A percentile compares a stretch with the other conserved stretches of the same genome.
Conservation (phyloP, 2,113 vertebrate species). For the Antechinus stuartii region DNA sequence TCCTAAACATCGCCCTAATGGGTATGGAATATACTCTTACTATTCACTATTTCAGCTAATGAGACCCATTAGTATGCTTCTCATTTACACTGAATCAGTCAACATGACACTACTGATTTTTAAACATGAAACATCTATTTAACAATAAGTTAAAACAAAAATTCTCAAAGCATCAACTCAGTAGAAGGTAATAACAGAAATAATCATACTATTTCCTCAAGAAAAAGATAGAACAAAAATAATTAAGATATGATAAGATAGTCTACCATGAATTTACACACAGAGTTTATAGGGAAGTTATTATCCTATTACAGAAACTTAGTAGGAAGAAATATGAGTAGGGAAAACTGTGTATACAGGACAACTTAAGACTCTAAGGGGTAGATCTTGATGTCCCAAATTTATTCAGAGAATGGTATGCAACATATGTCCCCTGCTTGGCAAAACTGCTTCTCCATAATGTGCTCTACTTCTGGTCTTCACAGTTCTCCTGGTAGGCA, state of each 20-base stretch:
- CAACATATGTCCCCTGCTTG: neutral
- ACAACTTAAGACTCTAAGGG: neutral
- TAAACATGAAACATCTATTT: neutral
- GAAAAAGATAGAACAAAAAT: neutral
- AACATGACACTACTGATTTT: neutral
- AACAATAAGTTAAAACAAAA: neutral
- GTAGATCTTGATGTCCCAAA: neutral
- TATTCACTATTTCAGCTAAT: neutral
- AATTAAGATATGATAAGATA: neutral
- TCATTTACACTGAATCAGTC: neutral
- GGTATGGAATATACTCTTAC: neutral
- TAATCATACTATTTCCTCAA: neutral
- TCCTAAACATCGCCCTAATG: neutral
- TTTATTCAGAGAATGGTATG: neutral
- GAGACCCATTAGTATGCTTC: neutral
- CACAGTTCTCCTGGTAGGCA: too few species aligned
- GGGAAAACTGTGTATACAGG: neutral
- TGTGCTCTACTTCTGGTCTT: too few species aligned
- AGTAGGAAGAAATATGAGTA: neutral
- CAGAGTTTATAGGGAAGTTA: neutral
- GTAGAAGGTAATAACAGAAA: neutral
- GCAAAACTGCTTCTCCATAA: neutral
- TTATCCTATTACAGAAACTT: neutral
- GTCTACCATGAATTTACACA: neutral
- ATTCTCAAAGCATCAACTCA: neutral